Evolutionary conservation across 2,888 invertebrate genomes (phyloP).

Genomic region (Augiades crinisus): DNA sequence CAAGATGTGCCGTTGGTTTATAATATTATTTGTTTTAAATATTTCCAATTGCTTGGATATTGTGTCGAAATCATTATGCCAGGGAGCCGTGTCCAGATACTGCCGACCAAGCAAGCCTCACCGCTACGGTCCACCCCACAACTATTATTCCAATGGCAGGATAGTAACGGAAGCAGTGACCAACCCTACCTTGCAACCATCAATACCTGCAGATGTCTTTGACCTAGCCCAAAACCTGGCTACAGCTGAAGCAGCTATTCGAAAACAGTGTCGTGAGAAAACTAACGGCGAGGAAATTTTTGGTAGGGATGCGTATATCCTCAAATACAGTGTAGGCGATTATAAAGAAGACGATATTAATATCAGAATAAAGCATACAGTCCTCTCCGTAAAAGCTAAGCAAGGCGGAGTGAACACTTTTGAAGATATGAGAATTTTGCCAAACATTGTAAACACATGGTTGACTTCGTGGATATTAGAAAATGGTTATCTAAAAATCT

Average conservation of each 20-base stretch:
- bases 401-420: neutral
- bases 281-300: constrained; percentile 3
- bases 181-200: neutral
- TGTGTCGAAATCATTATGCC: neutral
- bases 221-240: constrained; percentile 15
- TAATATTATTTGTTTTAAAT: constrained; percentile 1
- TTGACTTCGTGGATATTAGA: constrained; percentile 1
- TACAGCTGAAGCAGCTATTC: constrained; percentile 3
- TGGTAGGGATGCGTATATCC: constrained; percentile 1
- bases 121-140: constrained; percentile 7
- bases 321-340: neutral
- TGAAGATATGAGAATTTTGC: constrained; percentile 16
- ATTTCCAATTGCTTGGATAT: neutral
- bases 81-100: neutral
- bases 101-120: constrained; percentile 2
- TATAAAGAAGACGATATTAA: neutral
- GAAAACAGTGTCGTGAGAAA: constrained; percentile 9
- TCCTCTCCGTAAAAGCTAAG: constrained; percentile 9
- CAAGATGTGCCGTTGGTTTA: constrained; percentile 10
- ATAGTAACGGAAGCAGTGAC: neutral
- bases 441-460: constrained; percentile 1
- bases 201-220: neutral
- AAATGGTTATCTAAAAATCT: neutral
- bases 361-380: constrained; percentile 13
- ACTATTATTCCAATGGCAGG: neutral